Percentiles rank a stretch among this genome's conserved stretches.
phyloP scores from a whole-genome alignment of 64 coral and sea anemone genomes.

The Stylophora pistillata region DNA sequence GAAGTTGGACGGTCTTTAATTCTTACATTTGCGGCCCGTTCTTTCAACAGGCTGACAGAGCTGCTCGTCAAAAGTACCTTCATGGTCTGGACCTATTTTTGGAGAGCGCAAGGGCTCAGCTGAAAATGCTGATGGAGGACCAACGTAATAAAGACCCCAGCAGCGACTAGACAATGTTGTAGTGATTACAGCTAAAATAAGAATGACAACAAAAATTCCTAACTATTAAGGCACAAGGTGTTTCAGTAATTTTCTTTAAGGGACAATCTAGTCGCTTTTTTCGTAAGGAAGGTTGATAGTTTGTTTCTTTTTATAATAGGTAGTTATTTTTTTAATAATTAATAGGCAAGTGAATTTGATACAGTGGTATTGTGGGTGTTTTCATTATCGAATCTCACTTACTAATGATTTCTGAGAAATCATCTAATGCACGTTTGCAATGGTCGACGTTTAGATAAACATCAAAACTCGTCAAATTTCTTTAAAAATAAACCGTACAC shows the following conservation, averaged over 20 bases:
- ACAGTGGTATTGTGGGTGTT: no score
- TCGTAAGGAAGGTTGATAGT: no score
- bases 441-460: no score
- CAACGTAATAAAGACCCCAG: conserved; percentile 9
- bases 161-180: not conserved
- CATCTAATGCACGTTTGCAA: no score
- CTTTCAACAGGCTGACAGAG: conserved; percentile 51
- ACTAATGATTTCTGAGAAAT: no score
- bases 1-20: not conserved
- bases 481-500: no score
- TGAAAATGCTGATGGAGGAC: conserved; percentile 78
- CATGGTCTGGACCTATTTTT: conserved; percentile 79
- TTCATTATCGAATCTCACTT: no score
- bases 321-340: no score
- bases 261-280: no score
- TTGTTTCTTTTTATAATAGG: no score
- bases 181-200: not conserved
- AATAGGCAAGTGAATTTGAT: no score
- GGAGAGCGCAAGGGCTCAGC: conserved; percentile 73
- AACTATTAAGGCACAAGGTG: not conserved
- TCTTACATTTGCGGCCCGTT: not conserved
- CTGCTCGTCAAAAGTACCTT: conserved; percentile 68
- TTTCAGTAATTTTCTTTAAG: not conserved
- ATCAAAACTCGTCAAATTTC: no score
- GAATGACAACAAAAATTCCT: not conserved